Conservation (phyloP, 2,888 invertebrate species). For the Drosophila testacea region DNA sequence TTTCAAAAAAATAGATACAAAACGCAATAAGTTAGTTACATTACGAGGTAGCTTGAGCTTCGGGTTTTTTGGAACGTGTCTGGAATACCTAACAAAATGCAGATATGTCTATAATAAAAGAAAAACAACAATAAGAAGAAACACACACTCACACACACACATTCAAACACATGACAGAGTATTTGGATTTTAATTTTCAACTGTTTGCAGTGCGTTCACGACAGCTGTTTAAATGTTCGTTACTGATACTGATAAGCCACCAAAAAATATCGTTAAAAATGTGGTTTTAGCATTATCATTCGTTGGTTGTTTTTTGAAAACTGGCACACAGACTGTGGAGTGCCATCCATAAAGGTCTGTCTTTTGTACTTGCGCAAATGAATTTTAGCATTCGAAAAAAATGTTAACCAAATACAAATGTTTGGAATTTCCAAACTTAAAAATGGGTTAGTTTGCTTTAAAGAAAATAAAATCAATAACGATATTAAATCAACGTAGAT, state of each 20-base stretch:
- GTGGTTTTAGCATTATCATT: slow-evolving; percentile 31
- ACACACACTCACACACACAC: neutral
- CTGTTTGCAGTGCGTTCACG: slow-evolving; percentile 51
- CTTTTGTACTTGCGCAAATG: slow-evolving; percentile 70
- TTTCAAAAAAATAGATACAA: slow-evolving; percentile 21
- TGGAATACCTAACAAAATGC: slow-evolving; percentile 46
- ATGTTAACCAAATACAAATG: slow-evolving; percentile 62
- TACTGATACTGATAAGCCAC: slow-evolving; percentile 67
- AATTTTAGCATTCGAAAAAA: slow-evolving; percentile 48
- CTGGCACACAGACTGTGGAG: slow-evolving; percentile 44
- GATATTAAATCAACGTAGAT: neutral
- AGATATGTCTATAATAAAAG: slow-evolving; percentile 17
- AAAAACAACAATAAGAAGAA: slow-evolving; percentile 1
- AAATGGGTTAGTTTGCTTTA: slow-evolving; percentile 59
- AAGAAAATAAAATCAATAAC: slow-evolving; percentile 13
- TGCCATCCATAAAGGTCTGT: slow-evolving; percentile 33
- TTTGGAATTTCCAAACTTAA: slow-evolving; percentile 51
- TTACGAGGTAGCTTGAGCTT: slow-evolving; percentile 50
- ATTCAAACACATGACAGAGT: slow-evolving; percentile 28
- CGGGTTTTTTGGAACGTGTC: slow-evolving; percentile 63
- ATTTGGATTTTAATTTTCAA: slow-evolving; percentile 58
- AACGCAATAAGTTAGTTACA: slow-evolving; percentile 67
- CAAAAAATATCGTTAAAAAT: slow-evolving; percentile 9
- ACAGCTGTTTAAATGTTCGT: slow-evolving; percentile 74
- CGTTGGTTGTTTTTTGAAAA: slow-evolving; percentile 41